phyloP scores from a whole-genome alignment of 1,140 invertebrate species.

The Drosophila sucinea region DNA sequence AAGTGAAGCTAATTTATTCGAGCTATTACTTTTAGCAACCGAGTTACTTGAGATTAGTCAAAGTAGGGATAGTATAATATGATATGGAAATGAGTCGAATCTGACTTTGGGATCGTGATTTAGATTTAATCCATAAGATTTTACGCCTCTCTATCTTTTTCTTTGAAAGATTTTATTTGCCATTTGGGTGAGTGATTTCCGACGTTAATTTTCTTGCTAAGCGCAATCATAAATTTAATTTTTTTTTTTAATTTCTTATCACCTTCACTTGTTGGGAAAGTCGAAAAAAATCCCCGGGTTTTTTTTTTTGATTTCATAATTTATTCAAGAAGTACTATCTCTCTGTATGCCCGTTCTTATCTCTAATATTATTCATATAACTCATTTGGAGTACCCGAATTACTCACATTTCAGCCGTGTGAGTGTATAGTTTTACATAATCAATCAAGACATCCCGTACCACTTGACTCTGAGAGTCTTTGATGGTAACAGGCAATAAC shows the following conservation, averaged over 20 bases:
- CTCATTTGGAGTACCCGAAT: constrained; percentile 21
- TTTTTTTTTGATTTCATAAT: constrained; percentile 4
- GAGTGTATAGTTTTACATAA: constrained; percentile 42
- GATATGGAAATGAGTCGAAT: too few relatives aligned
- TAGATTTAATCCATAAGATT: too few relatives aligned
- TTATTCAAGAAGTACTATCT: constrained; percentile 10
- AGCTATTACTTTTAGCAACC: not conserved
- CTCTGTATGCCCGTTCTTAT: not conserved
- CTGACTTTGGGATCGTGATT: too few relatives aligned
- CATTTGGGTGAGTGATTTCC: not conserved
- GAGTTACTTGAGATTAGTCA: not conserved
- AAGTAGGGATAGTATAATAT: not conserved
- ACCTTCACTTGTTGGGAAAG: not conserved
- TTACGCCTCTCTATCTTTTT: too few relatives aligned
- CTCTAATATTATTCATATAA: constrained; percentile 11
- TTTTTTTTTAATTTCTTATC: constrained; percentile 12
- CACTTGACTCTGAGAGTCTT: constrained; percentile 27
- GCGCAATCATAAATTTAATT: not conserved
- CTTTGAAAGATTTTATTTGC: too few relatives aligned
- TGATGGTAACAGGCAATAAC: constrained; percentile 16
- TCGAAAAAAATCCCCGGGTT: not conserved
- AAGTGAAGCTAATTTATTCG: not conserved
- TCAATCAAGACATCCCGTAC: constrained; percentile 33
- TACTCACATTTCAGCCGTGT: constrained; percentile 34
- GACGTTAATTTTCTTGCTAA: not conserved